Base-by-base conservation (phyloP, 2,113 vertebrate species). In the Oreocharis arfaki region DNA sequence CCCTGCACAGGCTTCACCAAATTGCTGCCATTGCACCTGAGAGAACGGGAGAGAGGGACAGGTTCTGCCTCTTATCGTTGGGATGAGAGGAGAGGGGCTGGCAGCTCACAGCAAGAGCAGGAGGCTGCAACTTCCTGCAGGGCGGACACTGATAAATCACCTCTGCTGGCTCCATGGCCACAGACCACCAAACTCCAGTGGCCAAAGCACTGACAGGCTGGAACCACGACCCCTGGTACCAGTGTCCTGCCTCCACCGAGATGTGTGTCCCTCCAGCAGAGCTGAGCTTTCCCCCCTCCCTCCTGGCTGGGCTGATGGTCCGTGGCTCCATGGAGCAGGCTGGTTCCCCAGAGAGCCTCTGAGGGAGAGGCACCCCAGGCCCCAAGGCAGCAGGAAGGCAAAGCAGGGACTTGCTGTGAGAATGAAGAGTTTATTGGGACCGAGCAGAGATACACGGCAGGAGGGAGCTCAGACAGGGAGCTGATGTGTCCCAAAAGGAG, bases 191-290 rank as follows among this genome's bases (percentile, higher is more conserved):
- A 30, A 47, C 13, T 49, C 8, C 11, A 2, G 42, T 1, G 5
- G 42, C 42, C 47, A 35, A 68, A 64, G n/a, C 16, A 21, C 0
- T 3, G 35, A 30, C 39, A 74, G 26, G 28, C 60, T 57, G 24
- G 50, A 61, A 33, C 1, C 13, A n/a, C 0, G 0, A 18, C 0
- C 28, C 32, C 35, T 15, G 42, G 16, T 16, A 50, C 7, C 47
- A 65, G 41, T 2, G 13, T 33, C 46, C 61, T 33, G 35, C 26
- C 28, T 55, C 39, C 6, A 11, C 19, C 2, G 16, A 5, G 16
- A 46, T 24, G 11, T 0, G 1, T 6, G 11, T 37, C 33, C 42
- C 33, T 28, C 5, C 35, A 57, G 59, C 60, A 65, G 21, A 53
- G 47, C 70, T 37, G 33, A 55, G 42, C 67, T 50, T 39, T 23